Conservation (phyloP, 2,797 vertebrate genomes). For the Anguilla megastoma region DNA sequence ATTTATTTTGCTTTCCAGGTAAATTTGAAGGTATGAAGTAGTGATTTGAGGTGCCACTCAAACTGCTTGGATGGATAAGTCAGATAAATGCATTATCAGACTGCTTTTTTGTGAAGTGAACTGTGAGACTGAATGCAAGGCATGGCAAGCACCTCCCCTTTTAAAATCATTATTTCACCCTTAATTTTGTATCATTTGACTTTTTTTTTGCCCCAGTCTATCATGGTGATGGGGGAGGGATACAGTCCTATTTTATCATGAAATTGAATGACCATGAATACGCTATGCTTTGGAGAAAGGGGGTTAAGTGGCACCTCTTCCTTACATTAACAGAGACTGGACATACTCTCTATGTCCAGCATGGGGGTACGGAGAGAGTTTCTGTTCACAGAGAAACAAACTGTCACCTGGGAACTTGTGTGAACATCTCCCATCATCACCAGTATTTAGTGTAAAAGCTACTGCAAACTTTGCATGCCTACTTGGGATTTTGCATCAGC, state of each 20-base stretch:
- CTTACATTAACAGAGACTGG: neutral
- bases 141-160: constrained; percentile 15
- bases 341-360: neutral
- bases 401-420: neutral
- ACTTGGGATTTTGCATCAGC: constrained; percentile 1
- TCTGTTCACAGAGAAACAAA: neutral
- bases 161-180: neutral
- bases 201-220: neutral
- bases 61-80: constrained; percentile 41
- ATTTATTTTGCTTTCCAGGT: constrained; percentile 58
- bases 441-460: neutral
- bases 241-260: neutral
- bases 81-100: constrained; percentile 5
- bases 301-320: neutral
- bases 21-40: constrained; percentile 68
- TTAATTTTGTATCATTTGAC: constrained; percentile 4
- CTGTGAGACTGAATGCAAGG: constrained; percentile 23
- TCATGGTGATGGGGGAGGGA: neutral
- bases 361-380: neutral
- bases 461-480: constrained; percentile 24
- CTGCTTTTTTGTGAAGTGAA: neutral
- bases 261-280: neutral
- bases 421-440: neutral
- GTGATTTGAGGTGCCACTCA: constrained; percentile 36
- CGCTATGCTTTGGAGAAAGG: neutral